Percentiles rank a stretch among this genome's conserved stretches.
These are phyloP conservation scores for Nematopogon swammerdamellus DNA, from an alignment of 2,888 invertebrate species.

Conservation along the genomic window DNA sequence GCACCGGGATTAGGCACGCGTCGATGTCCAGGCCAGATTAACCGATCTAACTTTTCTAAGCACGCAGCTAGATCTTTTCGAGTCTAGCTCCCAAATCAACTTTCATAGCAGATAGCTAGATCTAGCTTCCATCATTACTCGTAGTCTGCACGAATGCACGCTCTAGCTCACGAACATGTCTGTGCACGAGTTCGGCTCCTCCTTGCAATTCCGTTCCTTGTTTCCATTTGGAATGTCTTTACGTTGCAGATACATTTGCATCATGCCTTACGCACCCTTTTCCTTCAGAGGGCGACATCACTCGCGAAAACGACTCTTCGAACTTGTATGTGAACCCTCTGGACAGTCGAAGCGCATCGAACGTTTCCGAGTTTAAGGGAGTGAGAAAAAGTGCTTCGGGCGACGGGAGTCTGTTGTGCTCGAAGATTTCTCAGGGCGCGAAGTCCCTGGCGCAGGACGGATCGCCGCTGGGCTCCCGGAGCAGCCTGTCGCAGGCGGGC, in stretches of 20 bases:
- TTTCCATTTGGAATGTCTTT: conserved; percentile 14
- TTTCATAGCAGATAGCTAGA: too few relatives aligned
- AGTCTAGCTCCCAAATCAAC: not conserved
- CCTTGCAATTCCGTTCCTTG: not conserved
- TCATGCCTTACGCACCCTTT: conserved; percentile 96
- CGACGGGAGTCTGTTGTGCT: conserved; percentile 67
- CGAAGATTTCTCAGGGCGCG: conserved; percentile 51
- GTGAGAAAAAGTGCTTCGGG: conserved; percentile 81
- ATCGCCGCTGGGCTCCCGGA: conserved; percentile 42
- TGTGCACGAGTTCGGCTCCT: not conserved
- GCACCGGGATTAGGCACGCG: too few relatives aligned
- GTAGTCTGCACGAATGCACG: not conserved
- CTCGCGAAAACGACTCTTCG: conserved; percentile 69
- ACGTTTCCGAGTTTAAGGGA: conserved; percentile 45
- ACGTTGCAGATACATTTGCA: conserved; percentile 91
- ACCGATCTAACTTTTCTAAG: not conserved
- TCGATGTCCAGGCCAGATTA: too few relatives aligned
- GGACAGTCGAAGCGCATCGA: conserved; percentile 61
- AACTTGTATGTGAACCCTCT: conserved; percentile 87
- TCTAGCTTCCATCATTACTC: too few relatives aligned
- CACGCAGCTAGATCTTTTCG: not conserved
- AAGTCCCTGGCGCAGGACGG: conserved; percentile 25
- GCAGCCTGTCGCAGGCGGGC: conserved; percentile 41
- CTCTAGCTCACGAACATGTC: not conserved
- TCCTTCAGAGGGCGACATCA: conserved; percentile 79